These are phyloP conservation scores for Myrmecophaga tridactyla DNA, from an alignment of 2,113 vertebrate species.

Conservation along the genomic window DNA sequence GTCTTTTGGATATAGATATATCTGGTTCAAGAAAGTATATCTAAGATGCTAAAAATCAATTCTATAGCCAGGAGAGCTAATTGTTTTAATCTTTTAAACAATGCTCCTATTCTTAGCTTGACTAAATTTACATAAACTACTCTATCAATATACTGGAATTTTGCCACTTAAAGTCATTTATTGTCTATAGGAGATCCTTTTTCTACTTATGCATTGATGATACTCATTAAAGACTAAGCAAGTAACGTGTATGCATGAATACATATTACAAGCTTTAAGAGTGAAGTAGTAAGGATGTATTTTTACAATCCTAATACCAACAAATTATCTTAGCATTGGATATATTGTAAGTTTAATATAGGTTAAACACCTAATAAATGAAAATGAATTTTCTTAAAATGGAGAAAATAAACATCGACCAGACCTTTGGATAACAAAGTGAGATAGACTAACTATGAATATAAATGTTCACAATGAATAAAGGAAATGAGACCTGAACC, in stretches of 20 bases:
- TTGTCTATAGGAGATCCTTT: not conserved
- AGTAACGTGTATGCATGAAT: not conserved
- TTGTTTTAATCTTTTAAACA: conserved; percentile 15
- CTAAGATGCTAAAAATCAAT: not conserved
- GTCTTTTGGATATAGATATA: not conserved
- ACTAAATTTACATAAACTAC: not conserved
- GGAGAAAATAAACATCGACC: not conserved
- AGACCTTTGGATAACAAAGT: not conserved
- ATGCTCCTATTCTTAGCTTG: not conserved
- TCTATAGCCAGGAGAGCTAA: not conserved
- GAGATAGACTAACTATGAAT: not conserved
- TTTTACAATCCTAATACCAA: not conserved
- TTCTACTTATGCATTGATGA: not conserved
- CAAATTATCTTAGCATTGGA: not conserved
- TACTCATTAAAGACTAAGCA: not conserved
- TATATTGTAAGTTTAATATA: not conserved
- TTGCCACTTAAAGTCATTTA: not conserved
- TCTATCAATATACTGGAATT: not conserved
- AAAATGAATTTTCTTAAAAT: not conserved
- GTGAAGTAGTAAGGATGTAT: not conserved
- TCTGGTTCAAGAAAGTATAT: not conserved
- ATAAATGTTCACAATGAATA: not conserved
- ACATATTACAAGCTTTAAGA: not conserved
- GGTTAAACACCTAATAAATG: not conserved
- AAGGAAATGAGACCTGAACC: not conserved